These are phyloP conservation scores for Vesta saturnalis DNA, from an alignment of 2,888 invertebrate species.

Conservation along the genomic window DNA sequence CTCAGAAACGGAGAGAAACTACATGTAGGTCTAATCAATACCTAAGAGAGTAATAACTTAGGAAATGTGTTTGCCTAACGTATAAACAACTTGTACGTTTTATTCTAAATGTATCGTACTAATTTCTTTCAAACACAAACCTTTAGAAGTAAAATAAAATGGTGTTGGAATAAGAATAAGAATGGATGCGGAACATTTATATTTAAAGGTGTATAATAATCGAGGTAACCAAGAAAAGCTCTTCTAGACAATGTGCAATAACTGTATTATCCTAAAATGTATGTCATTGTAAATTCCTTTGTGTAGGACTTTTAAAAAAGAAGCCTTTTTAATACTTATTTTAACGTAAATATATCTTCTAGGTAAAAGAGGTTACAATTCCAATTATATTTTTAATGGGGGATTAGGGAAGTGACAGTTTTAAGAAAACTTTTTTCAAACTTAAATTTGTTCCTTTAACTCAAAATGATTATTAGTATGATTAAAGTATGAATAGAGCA, in stretches of 20 bases:
- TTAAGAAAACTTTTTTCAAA: not conserved
- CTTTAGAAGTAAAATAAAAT: not conserved
- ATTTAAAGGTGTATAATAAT: too few relatives aligned
- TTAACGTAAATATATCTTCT: not conserved
- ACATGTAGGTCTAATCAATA: not conserved
- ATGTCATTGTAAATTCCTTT: too few relatives aligned
- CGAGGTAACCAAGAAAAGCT: not conserved
- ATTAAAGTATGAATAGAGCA: not conserved
- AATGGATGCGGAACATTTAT: not conserved
- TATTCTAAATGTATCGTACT: not conserved
- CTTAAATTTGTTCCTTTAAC: not conserved
- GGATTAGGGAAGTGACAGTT: not conserved
- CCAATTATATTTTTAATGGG: not conserved
- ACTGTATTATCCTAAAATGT: too few relatives aligned
- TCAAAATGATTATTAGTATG: not conserved
- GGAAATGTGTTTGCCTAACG: too few relatives aligned
- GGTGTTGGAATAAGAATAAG: not conserved
- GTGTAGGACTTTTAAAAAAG: not conserved
- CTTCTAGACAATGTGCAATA: not conserved
- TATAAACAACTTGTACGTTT: too few relatives aligned
- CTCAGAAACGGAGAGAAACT: not conserved
- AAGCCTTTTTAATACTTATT: not conserved
- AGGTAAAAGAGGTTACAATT: not conserved
- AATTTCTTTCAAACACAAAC: too few relatives aligned
- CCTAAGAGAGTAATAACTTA: too few relatives aligned